Conservation (phyloP, 2,888 invertebrate genomes). For the Hofmannophila pseudospretella region DNA sequence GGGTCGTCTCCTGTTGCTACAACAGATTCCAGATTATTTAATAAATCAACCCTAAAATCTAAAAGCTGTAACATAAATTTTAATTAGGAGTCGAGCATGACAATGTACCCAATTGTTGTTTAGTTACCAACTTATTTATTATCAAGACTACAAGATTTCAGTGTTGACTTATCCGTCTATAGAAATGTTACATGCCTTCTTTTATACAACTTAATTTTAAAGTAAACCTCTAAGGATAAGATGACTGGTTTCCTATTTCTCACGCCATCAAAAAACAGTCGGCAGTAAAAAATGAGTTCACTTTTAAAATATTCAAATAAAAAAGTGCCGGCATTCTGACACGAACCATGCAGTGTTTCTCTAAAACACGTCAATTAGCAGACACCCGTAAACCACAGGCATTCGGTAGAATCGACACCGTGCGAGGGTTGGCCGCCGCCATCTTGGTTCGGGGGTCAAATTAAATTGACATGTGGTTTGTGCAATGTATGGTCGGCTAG, state of each 20-base stretch:
- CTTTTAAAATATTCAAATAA: constrained; percentile 9
- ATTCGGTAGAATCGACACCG: constrained; percentile 47
- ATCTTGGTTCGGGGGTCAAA: constrained; percentile 73
- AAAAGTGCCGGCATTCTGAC: constrained; percentile 39
- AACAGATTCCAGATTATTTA: neutral
- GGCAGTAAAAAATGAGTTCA: constrained; percentile 8
- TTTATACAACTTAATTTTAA: too few relatives aligned
- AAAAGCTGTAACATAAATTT: neutral
- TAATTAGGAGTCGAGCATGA: neutral
- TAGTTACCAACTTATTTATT: too few relatives aligned
- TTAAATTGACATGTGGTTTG: constrained; percentile 75
- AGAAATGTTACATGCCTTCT: too few relatives aligned
- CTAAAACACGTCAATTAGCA: constrained; percentile 68
- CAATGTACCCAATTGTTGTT: neutral
- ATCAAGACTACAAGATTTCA: too few relatives aligned
- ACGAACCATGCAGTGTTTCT: constrained; percentile 52
- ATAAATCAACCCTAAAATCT: neutral
- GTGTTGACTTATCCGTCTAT: too few relatives aligned
- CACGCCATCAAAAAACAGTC: constrained; percentile 3
- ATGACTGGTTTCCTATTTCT: constrained; percentile 3
- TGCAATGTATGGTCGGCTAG: constrained; percentile 57
- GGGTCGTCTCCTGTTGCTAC: too few relatives aligned
- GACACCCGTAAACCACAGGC: constrained; percentile 59
- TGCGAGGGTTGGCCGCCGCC: constrained; percentile 56
- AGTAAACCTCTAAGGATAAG: too few relatives aligned